phyloP scores from a whole-genome alignment of 2,113 vertebrate species.

The Toxotes jaculatrix region DNA sequence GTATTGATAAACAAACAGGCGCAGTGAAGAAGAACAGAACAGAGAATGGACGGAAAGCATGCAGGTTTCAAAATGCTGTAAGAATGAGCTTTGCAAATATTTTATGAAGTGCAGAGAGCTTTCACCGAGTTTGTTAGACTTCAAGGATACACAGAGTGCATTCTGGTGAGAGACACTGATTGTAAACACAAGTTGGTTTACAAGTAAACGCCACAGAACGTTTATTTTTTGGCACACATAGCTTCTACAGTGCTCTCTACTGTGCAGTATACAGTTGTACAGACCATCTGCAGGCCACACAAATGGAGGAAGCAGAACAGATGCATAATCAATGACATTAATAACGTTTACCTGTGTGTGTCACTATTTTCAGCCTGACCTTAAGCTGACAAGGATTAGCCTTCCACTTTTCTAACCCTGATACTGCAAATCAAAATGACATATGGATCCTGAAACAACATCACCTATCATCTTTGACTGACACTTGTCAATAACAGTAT shows the following conservation, averaged over 20 bases:
- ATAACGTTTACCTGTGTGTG: background rate
- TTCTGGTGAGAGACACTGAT: background rate
- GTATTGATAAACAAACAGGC: background rate
- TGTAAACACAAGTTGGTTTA: background rate
- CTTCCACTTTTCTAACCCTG: too few relatives aligned
- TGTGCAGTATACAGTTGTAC: too few relatives aligned
- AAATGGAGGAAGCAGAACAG: too few relatives aligned
- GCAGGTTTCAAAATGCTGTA: too few relatives aligned
- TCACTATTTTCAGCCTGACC: background rate
- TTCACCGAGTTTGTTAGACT: background rate
- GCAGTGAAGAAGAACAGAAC: background rate
- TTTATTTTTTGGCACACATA: background rate
- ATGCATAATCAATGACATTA: background rate
- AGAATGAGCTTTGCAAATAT: too few relatives aligned
- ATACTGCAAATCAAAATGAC: background rate
- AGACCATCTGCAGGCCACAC: background rate
- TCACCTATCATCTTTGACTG: background rate
- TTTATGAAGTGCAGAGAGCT: background rate
- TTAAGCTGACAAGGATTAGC: background rate
- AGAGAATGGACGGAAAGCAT: too few relatives aligned
- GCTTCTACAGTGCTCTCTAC: too few relatives aligned
- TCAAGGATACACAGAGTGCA: background rate
- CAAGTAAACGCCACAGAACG: background rate
- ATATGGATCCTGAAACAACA: background rate
- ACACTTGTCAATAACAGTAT: conserved; percentile 9